A percentile compares a stretch with the other conserved stretches of the same genome.
Conservation (phyloP, 2,888 invertebrate genomes). For the Dryococelus australis region DNA sequence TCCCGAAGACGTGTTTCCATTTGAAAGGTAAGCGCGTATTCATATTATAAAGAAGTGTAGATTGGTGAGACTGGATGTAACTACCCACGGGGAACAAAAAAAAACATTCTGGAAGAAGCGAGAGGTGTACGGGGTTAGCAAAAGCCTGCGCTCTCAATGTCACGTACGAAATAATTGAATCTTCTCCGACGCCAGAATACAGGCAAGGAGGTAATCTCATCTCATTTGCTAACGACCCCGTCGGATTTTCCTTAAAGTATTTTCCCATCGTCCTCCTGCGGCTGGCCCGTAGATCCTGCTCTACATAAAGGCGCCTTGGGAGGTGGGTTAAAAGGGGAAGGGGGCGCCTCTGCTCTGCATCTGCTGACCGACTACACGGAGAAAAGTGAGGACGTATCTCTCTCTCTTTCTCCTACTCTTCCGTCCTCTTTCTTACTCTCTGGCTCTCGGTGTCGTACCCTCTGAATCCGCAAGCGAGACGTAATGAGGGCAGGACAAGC, state of each 20-base stretch:
- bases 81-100: too few species aligned
- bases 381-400: neutral
- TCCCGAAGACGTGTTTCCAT: too few species aligned
- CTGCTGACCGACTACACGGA: neutral
- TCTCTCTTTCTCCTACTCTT: neutral
- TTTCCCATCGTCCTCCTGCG: neutral
- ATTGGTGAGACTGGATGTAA: too few species aligned
- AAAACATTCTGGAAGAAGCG: too few species aligned
- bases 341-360: neutral
- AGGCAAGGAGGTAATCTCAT: neutral
- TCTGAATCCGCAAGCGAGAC: neutral
- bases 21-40: too few species aligned
- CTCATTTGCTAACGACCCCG: conserved; percentile 9
- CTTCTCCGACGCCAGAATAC: neutral
- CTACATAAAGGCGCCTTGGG: neutral
- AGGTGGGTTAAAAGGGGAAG: too few species aligned
- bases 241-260: conserved; percentile 5
- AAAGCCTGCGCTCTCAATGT: neutral
- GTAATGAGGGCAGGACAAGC: neutral
- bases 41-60: too few species aligned
- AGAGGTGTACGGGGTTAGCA: neutral
- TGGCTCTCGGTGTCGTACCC: neutral
- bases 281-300: conserved; percentile 6
- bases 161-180: conserved; percentile 6
- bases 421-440: too few species aligned